A percentile compares a stretch with the other conserved stretches of the same genome.
phyloP scores from a whole-genome alignment of 1,140 invertebrate species.

The Caerostris extrusa region DNA sequence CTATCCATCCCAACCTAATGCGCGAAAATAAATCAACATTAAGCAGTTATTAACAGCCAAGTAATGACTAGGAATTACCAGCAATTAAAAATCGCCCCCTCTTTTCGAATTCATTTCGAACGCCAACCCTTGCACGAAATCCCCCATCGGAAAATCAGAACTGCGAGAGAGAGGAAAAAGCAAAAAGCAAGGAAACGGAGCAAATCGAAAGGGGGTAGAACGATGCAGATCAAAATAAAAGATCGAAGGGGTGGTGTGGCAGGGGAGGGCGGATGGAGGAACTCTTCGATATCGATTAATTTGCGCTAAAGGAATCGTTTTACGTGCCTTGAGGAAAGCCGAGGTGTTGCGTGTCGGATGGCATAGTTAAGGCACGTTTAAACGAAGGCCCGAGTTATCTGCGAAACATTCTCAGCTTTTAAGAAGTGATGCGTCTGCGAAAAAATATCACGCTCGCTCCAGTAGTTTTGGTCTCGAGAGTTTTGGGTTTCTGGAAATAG shows the following conservation, averaged over 20 bases:
- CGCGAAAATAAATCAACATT: neutral
- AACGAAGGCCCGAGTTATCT: neutral
- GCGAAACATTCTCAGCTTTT: conserved; percentile 38
- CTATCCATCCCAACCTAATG: no score
- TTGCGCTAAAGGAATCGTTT: conserved; percentile 43
- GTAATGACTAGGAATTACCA: neutral
- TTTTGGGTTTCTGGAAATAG: conserved; percentile 29
- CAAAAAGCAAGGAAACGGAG: neutral
- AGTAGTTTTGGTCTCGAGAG: neutral
- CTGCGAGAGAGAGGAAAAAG: no score
- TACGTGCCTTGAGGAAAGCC: conserved; percentile 33
- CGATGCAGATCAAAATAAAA: neutral
- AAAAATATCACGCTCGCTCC: conserved; percentile 26
- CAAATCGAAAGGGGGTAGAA: neutral
- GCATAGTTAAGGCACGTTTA: conserved; percentile 60
- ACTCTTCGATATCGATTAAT: conserved; percentile 51
- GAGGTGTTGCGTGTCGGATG: conserved; percentile 29
- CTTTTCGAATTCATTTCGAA: neutral
- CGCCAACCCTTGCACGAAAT: neutral
- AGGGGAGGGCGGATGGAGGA: neutral
- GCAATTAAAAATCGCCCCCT: conserved; percentile 9
- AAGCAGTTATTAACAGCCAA: neutral
- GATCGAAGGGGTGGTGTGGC: neutral
- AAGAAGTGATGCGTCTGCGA: conserved; percentile 58
- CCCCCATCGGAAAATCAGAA: neutral